These are phyloP conservation scores for Ridgeia piscesae DNA, from an alignment of 1,140 invertebrate genomes.

Conservation along the genomic window DNA sequence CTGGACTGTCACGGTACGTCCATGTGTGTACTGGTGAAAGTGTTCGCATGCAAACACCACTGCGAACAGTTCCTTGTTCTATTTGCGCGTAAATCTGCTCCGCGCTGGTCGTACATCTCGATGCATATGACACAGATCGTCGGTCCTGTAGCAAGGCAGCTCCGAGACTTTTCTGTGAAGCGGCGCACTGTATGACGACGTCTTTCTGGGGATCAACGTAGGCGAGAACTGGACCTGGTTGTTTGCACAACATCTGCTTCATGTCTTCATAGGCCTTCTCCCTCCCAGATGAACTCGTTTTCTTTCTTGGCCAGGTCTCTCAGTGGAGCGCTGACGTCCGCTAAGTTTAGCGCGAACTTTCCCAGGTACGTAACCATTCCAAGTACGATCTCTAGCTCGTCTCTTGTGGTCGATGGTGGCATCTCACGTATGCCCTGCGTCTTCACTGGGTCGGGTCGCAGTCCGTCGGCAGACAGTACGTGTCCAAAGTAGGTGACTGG, in stretches of 20 bases:
- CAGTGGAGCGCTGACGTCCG: conserved; percentile 29
- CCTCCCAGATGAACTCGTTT: conserved; percentile 30
- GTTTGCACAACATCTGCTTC: conserved; percentile 22
- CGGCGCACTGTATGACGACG: conserved; percentile 35
- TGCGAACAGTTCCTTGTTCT: conserved; percentile 58
- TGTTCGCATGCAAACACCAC: conserved; percentile 48
- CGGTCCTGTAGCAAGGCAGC: conserved; percentile 57
- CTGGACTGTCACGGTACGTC: conserved; percentile 34
- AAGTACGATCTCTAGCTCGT: conserved; percentile 31
- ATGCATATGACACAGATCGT: conserved; percentile 57
- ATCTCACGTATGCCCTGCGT: conserved; percentile 40
- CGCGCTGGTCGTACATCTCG: conserved; percentile 48
- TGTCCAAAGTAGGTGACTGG: conserved; percentile 31
- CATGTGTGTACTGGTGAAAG: conserved; percentile 54
- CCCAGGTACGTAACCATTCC: conserved; percentile 33
- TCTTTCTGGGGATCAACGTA: conserved; percentile 38
- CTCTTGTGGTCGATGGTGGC: conserved; percentile 25
- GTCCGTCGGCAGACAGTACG: conserved; percentile 38
- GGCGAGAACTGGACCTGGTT: conserved; percentile 32
- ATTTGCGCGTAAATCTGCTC: conserved; percentile 60
- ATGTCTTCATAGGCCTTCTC: conserved; percentile 25
- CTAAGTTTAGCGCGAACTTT: conserved; percentile 32
- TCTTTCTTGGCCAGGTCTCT: conserved; percentile 28
- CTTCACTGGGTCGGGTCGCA: conserved; percentile 50
- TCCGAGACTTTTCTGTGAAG: conserved; percentile 51